Base-by-base conservation (phyloP, 2,797 vertebrate species). In the Danionella dracula region DNA sequence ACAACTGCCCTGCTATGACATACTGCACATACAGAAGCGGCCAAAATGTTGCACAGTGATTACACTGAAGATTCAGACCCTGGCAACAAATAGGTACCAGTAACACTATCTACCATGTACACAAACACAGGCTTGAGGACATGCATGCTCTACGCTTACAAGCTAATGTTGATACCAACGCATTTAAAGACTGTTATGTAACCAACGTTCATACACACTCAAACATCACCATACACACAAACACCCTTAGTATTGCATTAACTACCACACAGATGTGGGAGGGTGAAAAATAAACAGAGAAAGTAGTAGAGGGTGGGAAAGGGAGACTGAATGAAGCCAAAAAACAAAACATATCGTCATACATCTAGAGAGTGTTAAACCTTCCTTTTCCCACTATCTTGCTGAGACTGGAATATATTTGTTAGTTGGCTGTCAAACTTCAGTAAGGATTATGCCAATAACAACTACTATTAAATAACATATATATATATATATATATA, bases 1-100 rank as follows among this genome's bases (percentile, higher is more conserved):
- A 37, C 46, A 50, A 63, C 38, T 23, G 48, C 40, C 27, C 15
- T 21, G 42, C 44, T 41, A 56, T 8, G 8, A 20, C 31, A 17
- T 11, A 48, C 15, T 12, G 35, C 5, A 48, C 45, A 17, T 51
- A 42, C 16, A 12, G 17, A 46, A 48, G 13, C 32, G 16, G 34
- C 58, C 61, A 68, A 76, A 70, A 64, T 71, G 70, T 55, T 50
- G 44, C 29, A 59, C 63, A 68, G 50, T 42, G 66, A 72, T 76
- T 73, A 57, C 70, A 76, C 68, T 68, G 68, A 72, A 48, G 41
- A 46, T 45, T 45, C 29, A 38, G 23, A 37, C 48, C 32, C 34
- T 34, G 35, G 49, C 45, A 70, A 64, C 56, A 9, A 61, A 40
- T 34, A 70, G 29, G 41, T 49, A 41, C 45, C 59, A 53, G 62